These are phyloP conservation scores for Lasioglossum vierecki DNA, from an alignment of 2,888 invertebrate species.

Conservation along the genomic window DNA sequence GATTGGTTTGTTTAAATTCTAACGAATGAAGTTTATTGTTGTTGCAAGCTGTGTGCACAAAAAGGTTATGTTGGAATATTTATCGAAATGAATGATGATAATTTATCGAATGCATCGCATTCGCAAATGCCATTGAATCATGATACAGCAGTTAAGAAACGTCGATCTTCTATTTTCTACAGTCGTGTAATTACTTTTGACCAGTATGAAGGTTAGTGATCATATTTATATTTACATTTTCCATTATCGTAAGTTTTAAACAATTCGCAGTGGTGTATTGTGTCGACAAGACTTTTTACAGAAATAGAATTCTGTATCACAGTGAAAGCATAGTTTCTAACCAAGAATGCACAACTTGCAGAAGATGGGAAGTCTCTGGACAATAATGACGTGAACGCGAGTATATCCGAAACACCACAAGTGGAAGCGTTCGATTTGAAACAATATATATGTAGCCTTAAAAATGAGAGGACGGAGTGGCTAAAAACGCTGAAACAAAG, in stretches of 20 bases:
- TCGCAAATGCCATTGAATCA: constrained; percentile 24
- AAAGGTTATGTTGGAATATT: neutral
- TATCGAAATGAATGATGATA: constrained; percentile 44
- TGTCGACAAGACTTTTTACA: neutral
- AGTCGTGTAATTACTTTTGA: constrained; percentile 42
- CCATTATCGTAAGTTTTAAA: neutral
- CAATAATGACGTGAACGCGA: neutral
- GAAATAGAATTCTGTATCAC: neutral
- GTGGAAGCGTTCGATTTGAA: constrained; percentile 68
- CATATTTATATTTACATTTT: neutral
- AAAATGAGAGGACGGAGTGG: constrained; percentile 74
- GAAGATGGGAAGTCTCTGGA: neutral
- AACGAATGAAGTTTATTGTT: neutral
- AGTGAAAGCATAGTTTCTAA: neutral
- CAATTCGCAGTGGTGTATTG: neutral
- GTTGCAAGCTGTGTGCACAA: neutral
- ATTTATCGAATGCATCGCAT: neutral
- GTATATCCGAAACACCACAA: neutral
- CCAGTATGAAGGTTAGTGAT: constrained; percentile 55
- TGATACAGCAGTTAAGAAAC: constrained; percentile 59
- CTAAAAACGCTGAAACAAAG: constrained; percentile 63
- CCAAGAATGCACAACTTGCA: neutral
- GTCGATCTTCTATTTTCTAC: constrained; percentile 73
- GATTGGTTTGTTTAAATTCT: constrained; percentile 36
- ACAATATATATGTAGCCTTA: constrained; percentile 70